Base-by-base conservation (phyloP, 2,113 vertebrate genomes). In the Polypterus bichir region DNA sequence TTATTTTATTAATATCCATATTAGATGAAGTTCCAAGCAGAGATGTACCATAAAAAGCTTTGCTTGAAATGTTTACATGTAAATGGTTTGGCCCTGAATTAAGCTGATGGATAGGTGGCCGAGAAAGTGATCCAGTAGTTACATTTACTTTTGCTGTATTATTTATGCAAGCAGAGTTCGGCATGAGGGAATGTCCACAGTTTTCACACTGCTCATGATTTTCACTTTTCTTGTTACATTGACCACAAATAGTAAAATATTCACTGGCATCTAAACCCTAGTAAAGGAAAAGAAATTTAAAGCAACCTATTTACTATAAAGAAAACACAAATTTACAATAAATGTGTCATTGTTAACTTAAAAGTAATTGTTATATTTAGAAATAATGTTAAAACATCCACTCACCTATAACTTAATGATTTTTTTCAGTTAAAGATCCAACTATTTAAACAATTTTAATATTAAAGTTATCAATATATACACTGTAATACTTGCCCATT, bases 71-170 rank as follows among this genome's bases (percentile, higher is more conserved):
- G 69, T 77, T 77, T 78, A 84, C 79, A 64, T 71, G 83, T 62
- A 76, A 75, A 74, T 76, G 75, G 76, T 84, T 86, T 49, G 87
- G 86, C 69, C 80, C 83, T 66, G 81, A 45, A 66, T 82, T 77
- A 68, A 84, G 89, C 51, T 90, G 79, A 74, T 88, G 85, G 78
- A 92, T 85, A 66, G 94, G 85, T 6, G 90, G 84, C 27, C 92
- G 82, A 7, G 88, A 75, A 51, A 86, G 78, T 44, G 84, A 80
- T 62, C 83, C 76, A 65, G 80, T 3, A 68, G 77, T 66, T 71
- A 86, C 83, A 71, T 63, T 74, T 64, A 81, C 73, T 3, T 76
- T 48, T 62, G 73, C 27, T 73, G 70, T 71, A 73, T 85, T 82
- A 61, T 76, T 81, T 48, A 72, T 80, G 68, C 79, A 79, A 86